Conservation (phyloP, 2,888 invertebrate species). For the Cephalotes varians region DNA sequence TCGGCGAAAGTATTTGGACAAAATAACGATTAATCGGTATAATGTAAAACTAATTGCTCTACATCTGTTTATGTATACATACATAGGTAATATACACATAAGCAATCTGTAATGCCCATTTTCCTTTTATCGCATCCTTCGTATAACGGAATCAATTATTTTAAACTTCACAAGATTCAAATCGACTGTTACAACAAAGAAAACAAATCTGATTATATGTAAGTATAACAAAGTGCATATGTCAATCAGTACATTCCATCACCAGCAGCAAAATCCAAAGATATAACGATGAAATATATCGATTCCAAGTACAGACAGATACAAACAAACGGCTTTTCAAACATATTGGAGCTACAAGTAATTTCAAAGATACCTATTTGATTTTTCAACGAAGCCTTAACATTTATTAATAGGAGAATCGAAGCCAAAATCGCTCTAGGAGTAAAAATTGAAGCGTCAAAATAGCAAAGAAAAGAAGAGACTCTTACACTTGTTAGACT, state of each 20-base stretch:
- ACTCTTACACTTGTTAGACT: slow-evolving; percentile 56
- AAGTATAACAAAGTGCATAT: slow-evolving; percentile 73
- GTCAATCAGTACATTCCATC: slow-evolving; percentile 80
- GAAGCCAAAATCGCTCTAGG: slow-evolving; percentile 67
- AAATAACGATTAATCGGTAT: background rate
- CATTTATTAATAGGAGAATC: slow-evolving; percentile 59
- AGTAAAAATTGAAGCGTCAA: slow-evolving; percentile 59
- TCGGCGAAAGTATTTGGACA: background rate
- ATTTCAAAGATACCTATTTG: slow-evolving; percentile 50
- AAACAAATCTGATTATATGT: slow-evolving; percentile 66
- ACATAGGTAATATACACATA: background rate
- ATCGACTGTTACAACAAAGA: slow-evolving; percentile 71
- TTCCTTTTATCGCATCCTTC: background rate
- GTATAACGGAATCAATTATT: slow-evolving; percentile 72
- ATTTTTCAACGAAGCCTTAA: slow-evolving; percentile 62
- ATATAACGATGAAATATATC: slow-evolving; percentile 61
- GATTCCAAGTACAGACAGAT: slow-evolving; percentile 64
- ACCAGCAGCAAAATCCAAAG: slow-evolving; percentile 73
- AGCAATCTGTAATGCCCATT: background rate
- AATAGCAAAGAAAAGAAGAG: slow-evolving; percentile 60
- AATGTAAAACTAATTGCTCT: background rate
- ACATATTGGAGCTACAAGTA: slow-evolving; percentile 63
- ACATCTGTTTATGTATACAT: background rate
- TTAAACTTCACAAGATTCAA: slow-evolving; percentile 67
- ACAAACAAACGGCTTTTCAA: slow-evolving; percentile 77